A percentile compares a stretch with the other conserved stretches of the same genome.
Evolutionary conservation across 2,113 vertebrate species (phyloP).

Genomic region (Leucopsar rothschildi): DNA sequence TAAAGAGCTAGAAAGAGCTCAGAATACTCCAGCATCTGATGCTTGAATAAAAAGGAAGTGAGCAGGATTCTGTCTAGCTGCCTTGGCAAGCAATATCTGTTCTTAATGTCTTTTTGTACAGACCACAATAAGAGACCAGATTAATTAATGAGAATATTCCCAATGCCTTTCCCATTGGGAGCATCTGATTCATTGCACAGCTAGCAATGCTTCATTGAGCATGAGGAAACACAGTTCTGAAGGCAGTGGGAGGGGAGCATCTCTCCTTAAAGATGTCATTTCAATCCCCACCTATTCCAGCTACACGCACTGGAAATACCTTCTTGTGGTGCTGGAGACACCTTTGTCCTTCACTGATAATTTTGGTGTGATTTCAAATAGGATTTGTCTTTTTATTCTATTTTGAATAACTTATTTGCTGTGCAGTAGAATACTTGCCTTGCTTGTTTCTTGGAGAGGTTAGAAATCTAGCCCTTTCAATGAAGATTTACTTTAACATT

Average conservation of each 20-base stretch:
- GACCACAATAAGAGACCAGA: background rate
- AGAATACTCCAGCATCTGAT: background rate
- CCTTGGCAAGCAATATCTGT: background rate
- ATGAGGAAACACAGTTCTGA: background rate
- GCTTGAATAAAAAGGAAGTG: background rate
- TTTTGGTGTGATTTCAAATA: background rate
- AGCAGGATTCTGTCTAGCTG: background rate
- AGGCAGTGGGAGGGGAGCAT: background rate
- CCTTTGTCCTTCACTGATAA: background rate
- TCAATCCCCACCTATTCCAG: background rate
- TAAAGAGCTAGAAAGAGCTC: background rate
- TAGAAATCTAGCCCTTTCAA: background rate
- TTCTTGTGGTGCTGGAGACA: background rate
- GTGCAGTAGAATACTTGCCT: background rate
- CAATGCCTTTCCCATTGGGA: background rate
- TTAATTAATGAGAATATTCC: background rate
- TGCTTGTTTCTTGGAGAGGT: background rate
- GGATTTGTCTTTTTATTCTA: background rate
- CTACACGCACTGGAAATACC: background rate
- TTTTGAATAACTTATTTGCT: background rate
- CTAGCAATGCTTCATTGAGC: background rate
- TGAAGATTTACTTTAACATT: background rate
- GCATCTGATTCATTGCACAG: background rate
- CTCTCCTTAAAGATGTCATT: background rate
- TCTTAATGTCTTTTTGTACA: background rate